Base-by-base conservation (phyloP, 2,888 invertebrate genomes). In the Shargacucullia verbasci region DNA sequence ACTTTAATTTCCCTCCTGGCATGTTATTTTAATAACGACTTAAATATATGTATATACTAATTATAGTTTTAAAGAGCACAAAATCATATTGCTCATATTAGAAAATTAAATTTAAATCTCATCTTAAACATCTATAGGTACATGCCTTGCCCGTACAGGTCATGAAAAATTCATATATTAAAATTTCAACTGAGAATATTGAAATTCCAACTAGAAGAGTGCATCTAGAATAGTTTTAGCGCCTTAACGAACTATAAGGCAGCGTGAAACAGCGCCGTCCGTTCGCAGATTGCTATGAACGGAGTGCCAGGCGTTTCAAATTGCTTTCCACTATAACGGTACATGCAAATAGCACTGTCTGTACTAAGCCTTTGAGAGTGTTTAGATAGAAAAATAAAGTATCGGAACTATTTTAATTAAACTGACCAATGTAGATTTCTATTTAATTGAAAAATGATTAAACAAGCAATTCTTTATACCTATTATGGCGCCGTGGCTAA, bases 211-310 rank as follows among this genome's bases (percentile, higher is more conserved):
- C n/a, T 12, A n/a, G 1, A 9, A 5, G 3, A 25, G 53, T 34
- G 54, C 29, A 57, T 67, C 67, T 38, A 69, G 68, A 20, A 38
- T 25, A 41, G 39, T 44, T 59, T 59, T 52, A 70, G 66, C 46
- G 60, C 61, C 52, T 57, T 57, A 39, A 48, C 65, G 49, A 65
- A 65, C 41, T 54, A 54, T 40, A 60, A 70, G 52, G 60, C 45
- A 53, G 34, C 55, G 12, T 55, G 46, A 53, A 60, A 60, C 52
- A 46, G 64, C 59, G 59, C 48, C 46, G 69, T 69, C 67, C 63
- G 69, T 65, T 58, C 59, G 49, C 71, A 79, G 73, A 73, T 78
- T 78, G 74, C 78, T 79, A 76, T 76, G 65, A 79, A 66, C 64
- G 48, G 38, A 63, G 61, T 56, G 63, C 57, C 73, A 75, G 78